These are phyloP conservation scores for Hydrolagus affinis DNA, from an alignment of 2,113 vertebrate genomes.

Conservation along the genomic window DNA sequence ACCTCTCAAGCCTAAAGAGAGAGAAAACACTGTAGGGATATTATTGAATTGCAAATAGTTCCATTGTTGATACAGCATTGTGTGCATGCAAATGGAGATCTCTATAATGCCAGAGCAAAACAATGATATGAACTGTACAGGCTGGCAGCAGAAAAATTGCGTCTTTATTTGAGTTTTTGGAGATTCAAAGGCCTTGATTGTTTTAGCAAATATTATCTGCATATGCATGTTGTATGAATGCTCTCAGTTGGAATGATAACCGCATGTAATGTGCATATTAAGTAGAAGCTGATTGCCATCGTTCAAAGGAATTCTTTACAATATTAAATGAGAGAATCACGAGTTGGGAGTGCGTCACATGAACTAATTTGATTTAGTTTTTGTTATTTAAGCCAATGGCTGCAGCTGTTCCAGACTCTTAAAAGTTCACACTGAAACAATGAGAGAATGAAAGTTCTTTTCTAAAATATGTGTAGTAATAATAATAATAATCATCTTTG, in stretches of 20 bases:
- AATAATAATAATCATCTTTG: too few species aligned
- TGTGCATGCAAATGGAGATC: background rate
- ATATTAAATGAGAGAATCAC: background rate
- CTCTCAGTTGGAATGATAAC: background rate
- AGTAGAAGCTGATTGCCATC: background rate
- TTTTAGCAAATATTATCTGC: background rate
- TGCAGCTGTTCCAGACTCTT: too few species aligned
- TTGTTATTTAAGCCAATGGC: too few species aligned
- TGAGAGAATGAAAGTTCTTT: too few species aligned
- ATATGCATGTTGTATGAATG: background rate
- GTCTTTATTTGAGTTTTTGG: background rate
- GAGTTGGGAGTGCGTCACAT: background rate
- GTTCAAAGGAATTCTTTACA: background rate
- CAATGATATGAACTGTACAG: conserved; percentile 3
- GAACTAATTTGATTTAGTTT: too few species aligned
- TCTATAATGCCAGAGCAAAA: background rate
- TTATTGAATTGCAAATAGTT: background rate
- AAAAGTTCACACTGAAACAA: too few species aligned
- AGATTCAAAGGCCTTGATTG: background rate
- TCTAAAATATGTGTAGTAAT: too few species aligned
- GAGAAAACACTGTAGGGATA: background rate
- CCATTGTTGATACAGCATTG: background rate
- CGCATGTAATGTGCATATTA: background rate
- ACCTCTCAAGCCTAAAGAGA: background rate
- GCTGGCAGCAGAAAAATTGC: background rate